phyloP scores from a whole-genome alignment of 1,140 invertebrate species.

The Dermatophagoides farinae region DNA sequence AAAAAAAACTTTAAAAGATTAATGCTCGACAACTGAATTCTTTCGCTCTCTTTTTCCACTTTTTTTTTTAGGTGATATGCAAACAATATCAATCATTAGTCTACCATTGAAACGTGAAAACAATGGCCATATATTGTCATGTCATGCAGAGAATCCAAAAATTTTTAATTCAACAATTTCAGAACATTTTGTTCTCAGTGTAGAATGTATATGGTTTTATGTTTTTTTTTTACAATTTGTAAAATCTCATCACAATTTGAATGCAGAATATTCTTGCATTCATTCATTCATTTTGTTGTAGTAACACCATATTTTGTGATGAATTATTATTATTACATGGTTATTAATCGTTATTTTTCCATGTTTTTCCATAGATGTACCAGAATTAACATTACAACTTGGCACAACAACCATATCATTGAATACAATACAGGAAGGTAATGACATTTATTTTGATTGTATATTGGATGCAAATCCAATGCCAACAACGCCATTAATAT shows the following conservation, averaged over 20 bases:
- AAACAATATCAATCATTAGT: slow-evolving; percentile 14
- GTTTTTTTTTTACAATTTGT: neutral
- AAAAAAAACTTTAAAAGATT: neutral
- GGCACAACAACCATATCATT: slow-evolving; percentile 43
- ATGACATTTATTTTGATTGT: slow-evolving; percentile 72
- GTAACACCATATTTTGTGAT: neutral
- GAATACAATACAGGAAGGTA: slow-evolving; percentile 49
- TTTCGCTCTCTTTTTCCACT: too few relatives aligned
- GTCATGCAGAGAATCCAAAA: slow-evolving; percentile 15
- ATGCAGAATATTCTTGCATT: neutral
- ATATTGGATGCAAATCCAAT: slow-evolving; percentile 18
- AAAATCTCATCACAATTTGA: neutral
- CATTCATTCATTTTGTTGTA: neutral
- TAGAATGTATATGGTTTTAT: slow-evolving; percentile 15
- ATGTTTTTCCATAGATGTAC: slow-evolving; percentile 49
- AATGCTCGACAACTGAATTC: too few relatives aligned
- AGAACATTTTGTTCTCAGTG: slow-evolving; percentile 12
- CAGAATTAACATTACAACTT: slow-evolving; percentile 54
- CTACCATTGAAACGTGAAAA: slow-evolving; percentile 10
- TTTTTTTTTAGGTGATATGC: slow-evolving; percentile 12
- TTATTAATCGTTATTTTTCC: neutral
- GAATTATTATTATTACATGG: neutral
- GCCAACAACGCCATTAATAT: slow-evolving; percentile 11
- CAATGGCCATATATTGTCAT: slow-evolving; percentile 8
- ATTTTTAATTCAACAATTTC: slow-evolving; percentile 13